phyloP scores from a whole-genome alignment of 2,888 invertebrate species.

The Brachylomia viminalis region DNA sequence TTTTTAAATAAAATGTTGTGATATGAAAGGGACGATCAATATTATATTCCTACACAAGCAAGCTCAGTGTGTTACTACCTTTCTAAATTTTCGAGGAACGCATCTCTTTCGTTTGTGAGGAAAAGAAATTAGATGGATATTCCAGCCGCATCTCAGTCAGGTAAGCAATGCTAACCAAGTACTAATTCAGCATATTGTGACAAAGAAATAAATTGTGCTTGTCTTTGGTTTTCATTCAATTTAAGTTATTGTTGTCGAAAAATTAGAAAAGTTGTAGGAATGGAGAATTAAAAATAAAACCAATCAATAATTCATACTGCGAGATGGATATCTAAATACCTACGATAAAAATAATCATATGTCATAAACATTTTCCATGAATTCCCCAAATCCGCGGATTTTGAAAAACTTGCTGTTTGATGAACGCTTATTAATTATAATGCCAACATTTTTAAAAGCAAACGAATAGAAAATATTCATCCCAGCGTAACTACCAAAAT shows the following conservation, averaged over 20 bases:
- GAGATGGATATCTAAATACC: background rate
- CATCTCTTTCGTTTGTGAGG: conserved; percentile 50
- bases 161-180: conserved; percentile 30
- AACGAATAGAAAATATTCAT: background rate
- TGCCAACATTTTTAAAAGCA: background rate
- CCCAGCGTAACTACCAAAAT: conserved; percentile 27
- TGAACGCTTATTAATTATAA: too few relatives aligned
- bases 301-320: background rate
- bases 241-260: background rate
- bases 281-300: background rate
- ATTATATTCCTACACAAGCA: background rate
- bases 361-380: background rate
- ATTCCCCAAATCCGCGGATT: background rate
- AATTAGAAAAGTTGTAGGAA: background rate
- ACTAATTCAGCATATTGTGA: conserved; percentile 18
- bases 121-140: conserved; percentile 55
- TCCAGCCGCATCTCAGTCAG: conserved; percentile 36
- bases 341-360: background rate
- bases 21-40: background rate
- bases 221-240: background rate
- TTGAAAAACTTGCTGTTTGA: background rate
- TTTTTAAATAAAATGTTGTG: background rate
- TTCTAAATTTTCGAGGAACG: conserved; percentile 39
- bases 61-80: conserved; percentile 36
- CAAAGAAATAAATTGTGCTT: conserved; percentile 12